These are phyloP conservation scores for Lagopus leucura DNA, from an alignment of 2,113 vertebrate genomes.

Conservation along the genomic window DNA sequence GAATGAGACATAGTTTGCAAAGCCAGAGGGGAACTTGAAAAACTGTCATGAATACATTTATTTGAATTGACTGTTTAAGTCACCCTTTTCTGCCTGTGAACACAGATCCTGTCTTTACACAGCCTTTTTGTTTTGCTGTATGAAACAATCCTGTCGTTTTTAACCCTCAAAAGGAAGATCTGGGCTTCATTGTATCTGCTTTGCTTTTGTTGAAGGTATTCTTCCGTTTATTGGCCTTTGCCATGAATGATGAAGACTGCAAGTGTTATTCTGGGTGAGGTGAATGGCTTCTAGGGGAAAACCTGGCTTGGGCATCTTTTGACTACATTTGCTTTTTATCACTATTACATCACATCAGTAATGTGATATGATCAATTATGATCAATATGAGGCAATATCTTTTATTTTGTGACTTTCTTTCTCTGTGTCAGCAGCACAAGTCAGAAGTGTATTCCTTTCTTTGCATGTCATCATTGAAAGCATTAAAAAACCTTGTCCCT, in stretches of 20 bases:
- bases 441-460: background rate
- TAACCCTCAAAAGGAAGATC: background rate
- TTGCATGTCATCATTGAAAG: background rate
- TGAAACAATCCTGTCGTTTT: background rate
- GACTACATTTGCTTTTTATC: background rate
- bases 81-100: background rate
- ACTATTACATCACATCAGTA: background rate
- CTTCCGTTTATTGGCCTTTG: background rate
- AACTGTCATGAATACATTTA: background rate
- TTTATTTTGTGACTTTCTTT: background rate
- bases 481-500: background rate
- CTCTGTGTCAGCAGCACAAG: slow-evolving; percentile 3
- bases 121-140: background rate
- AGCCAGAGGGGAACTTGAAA: background rate
- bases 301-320: background rate
- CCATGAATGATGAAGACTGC: background rate
- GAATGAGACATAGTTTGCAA: background rate
- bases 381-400: background rate
- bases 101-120: background rate
- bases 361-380: background rate
- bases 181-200: background rate
- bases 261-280: background rate
- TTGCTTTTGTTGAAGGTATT: background rate
- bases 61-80: slow-evolving; percentile 3
- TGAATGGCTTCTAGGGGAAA: background rate